Base-by-base conservation (phyloP, 2,113 vertebrate genomes). In the Pycnonotus jocosus region DNA sequence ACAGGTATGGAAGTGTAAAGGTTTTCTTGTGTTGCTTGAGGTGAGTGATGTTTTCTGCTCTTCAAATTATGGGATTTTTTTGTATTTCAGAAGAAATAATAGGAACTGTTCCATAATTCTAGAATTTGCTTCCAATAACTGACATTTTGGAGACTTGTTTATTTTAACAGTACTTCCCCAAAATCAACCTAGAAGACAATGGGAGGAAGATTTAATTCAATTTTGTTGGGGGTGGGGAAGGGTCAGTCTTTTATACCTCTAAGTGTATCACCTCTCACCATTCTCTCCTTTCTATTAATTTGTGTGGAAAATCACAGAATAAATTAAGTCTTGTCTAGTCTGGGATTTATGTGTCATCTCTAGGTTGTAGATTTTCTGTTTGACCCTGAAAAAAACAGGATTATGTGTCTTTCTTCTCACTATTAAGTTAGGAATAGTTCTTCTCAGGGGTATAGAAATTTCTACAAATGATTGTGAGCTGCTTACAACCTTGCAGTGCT, bases 251-350 rank as follows among this genome's bases (percentile, higher is more conserved):
- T 47, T 44, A 28, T 50, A 9, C n/a, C 45, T 45, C 37, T 51
- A 76, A 51, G 8, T 24, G 33, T 45, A 38, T 47, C 0, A 0
- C 3, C 6, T 3, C 21, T 76, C 40, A 58, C 6, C 7, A 35
- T 69, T 85, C 24, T 79, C 21, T 60, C 16, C 14, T 48, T 65
- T 27, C 6, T 35, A 30, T 9, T 50, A 33, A 81, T 57, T 93
- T 91, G 19, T 31, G 31, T 40, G 15, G n/a, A 62, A 83, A 68
- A 24, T 74, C 12, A 65, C 7, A 60, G 15, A 85, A 68, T 45
- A 82, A 87, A 76, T 50, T 4, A 91, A 68, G 7, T 5, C 5
- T 71, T 66, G 3, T 18, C 6, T 51, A 19, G 7, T 64, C 11
- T 78, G 30, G 23, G 25, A 50, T 20, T 81, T 62, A 54, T 1